A percentile compares a stretch with the other conserved stretches of the same genome.
phyloP scores from a whole-genome alignment of 2,888 invertebrate species.

The Blera fallax region DNA sequence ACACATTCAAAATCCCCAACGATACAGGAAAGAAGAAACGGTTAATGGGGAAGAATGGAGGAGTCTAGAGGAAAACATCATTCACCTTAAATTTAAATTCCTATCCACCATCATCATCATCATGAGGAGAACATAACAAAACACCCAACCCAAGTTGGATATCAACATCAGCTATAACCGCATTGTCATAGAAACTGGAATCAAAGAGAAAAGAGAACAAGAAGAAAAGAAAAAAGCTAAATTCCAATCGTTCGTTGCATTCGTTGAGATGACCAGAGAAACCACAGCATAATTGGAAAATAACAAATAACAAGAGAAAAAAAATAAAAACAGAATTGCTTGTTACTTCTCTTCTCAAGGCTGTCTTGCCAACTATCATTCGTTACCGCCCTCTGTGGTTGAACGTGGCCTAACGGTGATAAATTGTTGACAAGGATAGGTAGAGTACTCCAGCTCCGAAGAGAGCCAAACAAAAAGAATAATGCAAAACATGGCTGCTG shows the following conservation, averaged over 20 bases:
- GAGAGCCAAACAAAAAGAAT: constrained; percentile 29
- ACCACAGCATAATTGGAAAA: constrained; percentile 57
- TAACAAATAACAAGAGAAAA: constrained; percentile 16
- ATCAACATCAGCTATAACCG: constrained; percentile 19
- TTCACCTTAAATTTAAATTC: constrained; percentile 67
- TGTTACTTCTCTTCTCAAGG: constrained; percentile 63
- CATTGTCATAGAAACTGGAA: constrained; percentile 58
- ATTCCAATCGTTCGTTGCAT: constrained; percentile 38
- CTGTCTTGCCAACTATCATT: constrained; percentile 57
- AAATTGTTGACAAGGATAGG: constrained; percentile 63
- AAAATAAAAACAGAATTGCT: constrained; percentile 11
- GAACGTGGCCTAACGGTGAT: constrained; percentile 59
- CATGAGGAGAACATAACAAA: constrained; percentile 16
- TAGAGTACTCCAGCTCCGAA: constrained; percentile 17
- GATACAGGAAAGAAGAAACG: constrained; percentile 24
- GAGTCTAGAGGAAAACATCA: constrained; percentile 50
- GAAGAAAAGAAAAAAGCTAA: constrained; percentile 27
- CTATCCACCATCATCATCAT: constrained; percentile 51
- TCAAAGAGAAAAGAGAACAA: constrained; percentile 8
- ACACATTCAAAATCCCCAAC: constrained; percentile 15
- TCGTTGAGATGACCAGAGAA: constrained; percentile 28
- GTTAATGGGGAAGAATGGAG: constrained; percentile 24
- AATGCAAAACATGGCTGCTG: constrained; percentile 37
- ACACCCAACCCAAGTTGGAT: constrained; percentile 7
- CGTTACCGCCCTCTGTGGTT: constrained; percentile 38